Evolutionary conservation across 2,888 invertebrate species (phyloP).

Genomic region (Synergus gifuensis): DNA sequence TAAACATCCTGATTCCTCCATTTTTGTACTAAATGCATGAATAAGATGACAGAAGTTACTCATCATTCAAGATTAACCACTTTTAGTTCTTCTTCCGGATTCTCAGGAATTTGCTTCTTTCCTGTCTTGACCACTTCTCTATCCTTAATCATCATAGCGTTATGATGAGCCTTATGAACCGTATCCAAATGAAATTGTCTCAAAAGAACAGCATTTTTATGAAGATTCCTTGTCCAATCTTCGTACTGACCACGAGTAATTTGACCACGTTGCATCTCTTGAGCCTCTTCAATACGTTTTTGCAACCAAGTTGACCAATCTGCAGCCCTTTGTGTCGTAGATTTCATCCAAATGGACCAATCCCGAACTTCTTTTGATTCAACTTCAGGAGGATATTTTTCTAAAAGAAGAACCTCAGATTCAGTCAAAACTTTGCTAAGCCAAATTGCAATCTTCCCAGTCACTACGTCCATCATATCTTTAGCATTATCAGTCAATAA

Average conservation of each 20-base stretch:
- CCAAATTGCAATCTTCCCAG: slow-evolving; percentile 69
- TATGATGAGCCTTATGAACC: slow-evolving; percentile 63
- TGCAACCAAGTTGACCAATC: slow-evolving; percentile 67
- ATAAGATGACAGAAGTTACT: too few relatives aligned
- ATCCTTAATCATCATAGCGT: slow-evolving; percentile 61
- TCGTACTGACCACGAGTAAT: slow-evolving; percentile 63
- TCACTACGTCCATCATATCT: slow-evolving; percentile 61
- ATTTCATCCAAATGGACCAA: slow-evolving; percentile 64
- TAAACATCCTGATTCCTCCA: background rate
- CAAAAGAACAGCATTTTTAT: slow-evolving; percentile 63
- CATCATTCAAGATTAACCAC: background rate
- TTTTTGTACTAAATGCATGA: too few relatives aligned
- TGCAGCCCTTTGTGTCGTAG: slow-evolving; percentile 58
- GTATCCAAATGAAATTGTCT: slow-evolving; percentile 63
- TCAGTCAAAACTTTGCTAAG: slow-evolving; percentile 59
- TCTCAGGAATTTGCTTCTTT: slow-evolving; percentile 8
- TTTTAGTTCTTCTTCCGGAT: slow-evolving; percentile 37
- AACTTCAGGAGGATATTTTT: slow-evolving; percentile 60
- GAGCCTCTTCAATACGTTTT: slow-evolving; percentile 57
- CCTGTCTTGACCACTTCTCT: slow-evolving; percentile 64
- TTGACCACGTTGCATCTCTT: slow-evolving; percentile 51
- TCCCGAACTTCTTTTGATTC: slow-evolving; percentile 65
- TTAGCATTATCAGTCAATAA: slow-evolving; percentile 56
- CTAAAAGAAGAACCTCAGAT: slow-evolving; percentile 59
- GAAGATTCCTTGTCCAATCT: slow-evolving; percentile 62